A percentile compares a stretch with the other conserved stretches of the same genome.
Conservation (phyloP, 2,113 vertebrate species). For the Petrocephalus microphthalmus region DNA sequence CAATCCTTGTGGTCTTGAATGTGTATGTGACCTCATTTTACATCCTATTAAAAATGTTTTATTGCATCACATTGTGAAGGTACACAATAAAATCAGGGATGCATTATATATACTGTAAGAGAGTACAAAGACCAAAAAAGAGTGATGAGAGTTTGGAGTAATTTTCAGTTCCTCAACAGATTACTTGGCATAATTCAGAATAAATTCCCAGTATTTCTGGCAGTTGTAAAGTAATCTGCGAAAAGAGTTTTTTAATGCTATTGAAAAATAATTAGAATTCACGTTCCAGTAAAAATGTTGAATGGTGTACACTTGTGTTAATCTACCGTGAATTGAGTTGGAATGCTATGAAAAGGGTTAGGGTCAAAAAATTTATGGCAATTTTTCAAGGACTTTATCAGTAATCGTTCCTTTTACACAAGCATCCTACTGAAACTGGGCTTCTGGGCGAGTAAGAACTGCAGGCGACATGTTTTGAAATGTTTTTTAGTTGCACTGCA, state of each 20-base stretch:
- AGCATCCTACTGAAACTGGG: constrained; percentile 18
- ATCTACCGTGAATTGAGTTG: constrained; percentile 26
- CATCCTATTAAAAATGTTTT: not conserved
- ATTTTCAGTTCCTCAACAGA: not conserved
- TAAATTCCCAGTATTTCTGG: not conserved
- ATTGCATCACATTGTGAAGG: not conserved
- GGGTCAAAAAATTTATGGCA: constrained; percentile 38
- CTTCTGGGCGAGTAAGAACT: constrained; percentile 33
- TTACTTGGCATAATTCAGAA: not conserved
- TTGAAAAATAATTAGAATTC: constrained; percentile 9
- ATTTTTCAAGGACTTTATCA: constrained; percentile 36
- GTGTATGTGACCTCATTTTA: not conserved
- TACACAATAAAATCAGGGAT: not conserved
- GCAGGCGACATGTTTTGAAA: constrained; percentile 38
- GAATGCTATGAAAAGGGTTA: constrained; percentile 35
- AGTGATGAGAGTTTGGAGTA: not conserved
- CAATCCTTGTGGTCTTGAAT: not conserved
- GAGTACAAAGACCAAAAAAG: not conserved
- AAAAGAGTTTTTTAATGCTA: not conserved
- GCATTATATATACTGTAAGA: not conserved
- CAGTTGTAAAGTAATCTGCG: not conserved
- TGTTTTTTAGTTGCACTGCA: constrained; percentile 31
- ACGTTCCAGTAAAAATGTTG: constrained; percentile 3
- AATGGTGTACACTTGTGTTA: constrained; percentile 20
- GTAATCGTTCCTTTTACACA: constrained; percentile 30